phyloP scores from a whole-genome alignment of 2,113 vertebrate species.

The Albula goreensis region DNA sequence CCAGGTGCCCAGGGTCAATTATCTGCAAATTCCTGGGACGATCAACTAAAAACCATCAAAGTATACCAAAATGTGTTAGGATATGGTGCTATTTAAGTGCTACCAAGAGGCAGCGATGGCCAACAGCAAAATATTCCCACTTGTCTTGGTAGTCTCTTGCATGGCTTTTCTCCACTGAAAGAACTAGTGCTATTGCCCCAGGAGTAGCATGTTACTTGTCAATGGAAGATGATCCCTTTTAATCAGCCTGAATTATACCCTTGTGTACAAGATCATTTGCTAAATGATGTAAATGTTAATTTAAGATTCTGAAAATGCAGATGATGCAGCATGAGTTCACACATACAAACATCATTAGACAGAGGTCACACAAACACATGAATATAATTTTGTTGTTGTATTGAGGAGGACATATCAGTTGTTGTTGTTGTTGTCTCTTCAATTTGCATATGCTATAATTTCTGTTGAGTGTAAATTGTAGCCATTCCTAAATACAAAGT shows the following conservation, averaged over 20 bases:
- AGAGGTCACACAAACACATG: not conserved
- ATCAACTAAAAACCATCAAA: conserved; percentile 63
- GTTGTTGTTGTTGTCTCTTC: not conserved
- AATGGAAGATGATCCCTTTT: too few relatives aligned
- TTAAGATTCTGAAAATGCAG: not conserved
- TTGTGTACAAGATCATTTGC: too few relatives aligned
- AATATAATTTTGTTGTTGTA: not conserved
- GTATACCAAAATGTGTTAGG: not conserved
- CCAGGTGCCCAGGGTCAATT: conserved; percentile 78
- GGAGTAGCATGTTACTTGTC: not conserved
- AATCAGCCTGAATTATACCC: too few relatives aligned
- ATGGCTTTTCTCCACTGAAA: not conserved
- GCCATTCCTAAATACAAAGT: not conserved
- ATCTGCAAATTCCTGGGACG: conserved; percentile 76
- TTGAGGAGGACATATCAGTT: not conserved
- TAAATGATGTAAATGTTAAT: too few relatives aligned
- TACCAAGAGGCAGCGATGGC: not conserved
- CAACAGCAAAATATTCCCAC: not conserved
- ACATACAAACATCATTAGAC: not conserved
- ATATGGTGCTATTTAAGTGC: not conserved
- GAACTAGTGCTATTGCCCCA: not conserved
- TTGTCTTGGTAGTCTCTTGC: not conserved
- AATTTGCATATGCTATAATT: not conserved
- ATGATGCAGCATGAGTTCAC: not conserved
- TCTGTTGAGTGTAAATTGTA: not conserved